A percentile compares a stretch with the other conserved stretches of the same genome.
Evolutionary conservation across 2,113 vertebrate genomes (phyloP).

Genomic region (Penelope pileata): DNA sequence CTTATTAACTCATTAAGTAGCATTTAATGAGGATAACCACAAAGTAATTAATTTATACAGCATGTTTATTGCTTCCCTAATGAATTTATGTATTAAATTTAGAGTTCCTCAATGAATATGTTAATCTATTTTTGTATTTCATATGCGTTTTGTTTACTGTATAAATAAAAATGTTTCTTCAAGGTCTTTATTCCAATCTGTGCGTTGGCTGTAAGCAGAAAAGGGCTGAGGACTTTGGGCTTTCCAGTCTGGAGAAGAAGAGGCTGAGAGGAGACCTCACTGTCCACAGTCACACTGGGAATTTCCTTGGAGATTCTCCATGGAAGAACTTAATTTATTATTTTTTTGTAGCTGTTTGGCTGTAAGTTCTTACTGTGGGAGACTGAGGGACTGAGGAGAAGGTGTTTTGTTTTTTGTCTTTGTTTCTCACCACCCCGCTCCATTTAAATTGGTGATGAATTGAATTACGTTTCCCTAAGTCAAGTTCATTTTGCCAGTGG

Average conservation of each 20-base stretch:
- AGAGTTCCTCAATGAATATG: background rate
- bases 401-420: background rate
- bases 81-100: slow-evolving; percentile 7
- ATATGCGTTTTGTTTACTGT: background rate
- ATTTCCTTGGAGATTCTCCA: background rate
- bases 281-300: background rate
- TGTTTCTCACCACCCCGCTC: background rate
- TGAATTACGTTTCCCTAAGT: background rate
- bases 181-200: background rate
- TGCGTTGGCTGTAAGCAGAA: background rate
- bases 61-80: slow-evolving; percentile 20
- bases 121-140: background rate
- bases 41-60: slow-evolving; percentile 27
- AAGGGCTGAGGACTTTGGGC: background rate
- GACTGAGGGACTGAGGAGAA: background rate
- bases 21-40: background rate
- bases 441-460: background rate
- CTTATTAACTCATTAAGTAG: slow-evolving; percentile 18
- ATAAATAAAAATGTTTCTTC: background rate
- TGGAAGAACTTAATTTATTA: background rate
- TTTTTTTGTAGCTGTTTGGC: background rate
- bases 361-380: background rate
- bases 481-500: background rate
- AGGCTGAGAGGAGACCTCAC: background rate
- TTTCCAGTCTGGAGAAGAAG: background rate